Evolutionary conservation across 2,113 vertebrate species (phyloP).

Genomic region (Archocentrus centrarchus): DNA sequence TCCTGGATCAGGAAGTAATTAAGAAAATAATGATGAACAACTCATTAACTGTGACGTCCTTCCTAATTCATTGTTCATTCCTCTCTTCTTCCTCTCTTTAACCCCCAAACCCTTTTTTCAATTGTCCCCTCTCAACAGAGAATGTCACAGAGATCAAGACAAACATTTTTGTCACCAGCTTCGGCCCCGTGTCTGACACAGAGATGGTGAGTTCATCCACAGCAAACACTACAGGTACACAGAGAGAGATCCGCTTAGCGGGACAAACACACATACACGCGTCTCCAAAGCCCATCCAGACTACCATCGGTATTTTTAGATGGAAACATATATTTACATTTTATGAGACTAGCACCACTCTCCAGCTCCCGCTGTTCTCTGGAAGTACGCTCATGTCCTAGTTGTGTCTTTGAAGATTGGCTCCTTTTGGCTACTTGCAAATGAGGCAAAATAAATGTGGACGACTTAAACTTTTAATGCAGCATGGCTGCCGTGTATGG

Average conservation of each 20-base stretch:
- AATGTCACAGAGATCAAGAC: slow-evolving; percentile 79
- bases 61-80: background rate
- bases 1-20: background rate
- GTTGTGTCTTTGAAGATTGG: slow-evolving; percentile 21
- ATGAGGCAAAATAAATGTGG: slow-evolving; percentile 14
- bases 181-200: slow-evolving; percentile 79
- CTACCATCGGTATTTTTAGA: slow-evolving; percentile 19
- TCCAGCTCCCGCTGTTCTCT: background rate
- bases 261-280: slow-evolving; percentile 2
- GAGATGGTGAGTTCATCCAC: slow-evolving; percentile 77
- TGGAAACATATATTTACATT: slow-evolving; percentile 35
- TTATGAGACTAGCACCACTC: background rate
- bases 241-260: background rate
- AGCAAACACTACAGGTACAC: slow-evolving; percentile 5
- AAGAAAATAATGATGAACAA: background rate
- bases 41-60: background rate
- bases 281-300: background rate
- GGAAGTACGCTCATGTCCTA: slow-evolving; percentile 15
- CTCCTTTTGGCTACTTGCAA: background rate
- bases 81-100: background rate
- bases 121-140: slow-evolving; percentile 61
- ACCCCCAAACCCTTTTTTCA: background rate
- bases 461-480: slow-evolving; percentile 36
- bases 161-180: slow-evolving; percentile 80
- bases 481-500: background rate